Conservation (phyloP, 2,888 invertebrate species). For the Drosophila paranaensis region DNA sequence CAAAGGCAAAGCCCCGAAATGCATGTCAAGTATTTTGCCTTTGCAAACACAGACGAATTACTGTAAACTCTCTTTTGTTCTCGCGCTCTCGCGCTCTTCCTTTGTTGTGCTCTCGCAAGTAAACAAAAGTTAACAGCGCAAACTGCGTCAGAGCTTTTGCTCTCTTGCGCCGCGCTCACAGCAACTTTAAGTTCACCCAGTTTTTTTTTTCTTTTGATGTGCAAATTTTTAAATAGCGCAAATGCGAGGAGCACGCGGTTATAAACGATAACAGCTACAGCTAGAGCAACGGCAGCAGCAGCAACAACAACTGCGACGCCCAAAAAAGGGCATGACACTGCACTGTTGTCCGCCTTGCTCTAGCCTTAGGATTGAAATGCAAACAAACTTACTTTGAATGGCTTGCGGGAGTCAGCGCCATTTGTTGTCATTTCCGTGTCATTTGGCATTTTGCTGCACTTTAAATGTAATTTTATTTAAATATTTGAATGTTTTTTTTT, state of each 20-base stretch:
- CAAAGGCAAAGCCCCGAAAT: constrained; percentile 28
- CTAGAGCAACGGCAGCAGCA: constrained; percentile 37
- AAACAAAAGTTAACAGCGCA: constrained; percentile 54
- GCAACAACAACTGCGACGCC: constrained; percentile 45
- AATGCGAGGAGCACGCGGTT: constrained; percentile 63
- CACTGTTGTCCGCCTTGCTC: constrained; percentile 22
- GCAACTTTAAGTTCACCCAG: constrained; percentile 70
- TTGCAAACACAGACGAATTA: constrained; percentile 47
- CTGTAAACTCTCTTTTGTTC: constrained; percentile 27
- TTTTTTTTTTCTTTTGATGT: constrained; percentile 43
- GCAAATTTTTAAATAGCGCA: constrained; percentile 49
- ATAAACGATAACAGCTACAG: constrained; percentile 39
- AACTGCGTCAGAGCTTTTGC: constrained; percentile 29
- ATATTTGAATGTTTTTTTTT: background rate
- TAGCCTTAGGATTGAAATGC: constrained; percentile 3
- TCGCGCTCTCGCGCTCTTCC: background rate
- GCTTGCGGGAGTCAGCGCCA: constrained; percentile 62
- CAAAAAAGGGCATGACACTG: constrained; percentile 70
- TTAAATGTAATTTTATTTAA: constrained; percentile 7
- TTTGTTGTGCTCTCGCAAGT: constrained; percentile 27
- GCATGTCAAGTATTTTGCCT: constrained; percentile 50
- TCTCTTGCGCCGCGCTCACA: constrained; percentile 34
- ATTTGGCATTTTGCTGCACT: constrained; percentile 57
- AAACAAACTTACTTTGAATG: constrained; percentile 69
- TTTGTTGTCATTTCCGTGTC: constrained; percentile 57